Evolutionary conservation across 2,797 vertebrate genomes (phyloP).

Genomic region (Petrocephalus sullivani): DNA sequence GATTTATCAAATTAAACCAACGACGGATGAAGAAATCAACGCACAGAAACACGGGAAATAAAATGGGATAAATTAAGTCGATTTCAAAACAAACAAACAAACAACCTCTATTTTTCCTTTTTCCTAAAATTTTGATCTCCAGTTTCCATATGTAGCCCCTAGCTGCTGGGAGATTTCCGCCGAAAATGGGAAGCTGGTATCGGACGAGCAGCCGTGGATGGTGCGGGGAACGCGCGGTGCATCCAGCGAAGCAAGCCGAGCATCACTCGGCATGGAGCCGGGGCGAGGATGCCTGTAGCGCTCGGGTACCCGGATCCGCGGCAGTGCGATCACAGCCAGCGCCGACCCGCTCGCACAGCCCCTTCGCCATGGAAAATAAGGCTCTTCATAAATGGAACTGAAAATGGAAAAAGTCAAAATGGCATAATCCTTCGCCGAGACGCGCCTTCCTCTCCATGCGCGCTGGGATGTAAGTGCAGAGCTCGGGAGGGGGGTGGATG

Average conservation of each 20-base stretch:
- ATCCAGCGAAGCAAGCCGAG: slow-evolving; percentile 60
- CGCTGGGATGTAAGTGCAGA: slow-evolving; percentile 45
- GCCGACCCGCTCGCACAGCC: slow-evolving; percentile 54
- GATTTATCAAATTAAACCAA: slow-evolving; percentile 47
- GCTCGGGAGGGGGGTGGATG: slow-evolving; percentile 24
- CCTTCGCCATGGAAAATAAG: slow-evolving; percentile 63
- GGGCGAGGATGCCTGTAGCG: slow-evolving; percentile 47
- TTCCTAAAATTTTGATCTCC: slow-evolving; percentile 75
- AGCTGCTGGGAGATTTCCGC: slow-evolving; percentile 61
- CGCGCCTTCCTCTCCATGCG: slow-evolving; percentile 33
- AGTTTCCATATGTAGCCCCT: slow-evolving; percentile 74
- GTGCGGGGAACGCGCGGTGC: slow-evolving; percentile 60
- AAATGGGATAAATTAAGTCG: slow-evolving; percentile 36
- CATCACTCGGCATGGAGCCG: slow-evolving; percentile 69
- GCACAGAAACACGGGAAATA: slow-evolving; percentile 34
- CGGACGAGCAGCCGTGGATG: slow-evolving; percentile 56
- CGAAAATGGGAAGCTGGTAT: slow-evolving; percentile 64
- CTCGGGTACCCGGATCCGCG: slow-evolving; percentile 57
- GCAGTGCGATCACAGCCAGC: slow-evolving; percentile 51
- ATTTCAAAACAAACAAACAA: slow-evolving; percentile 25
- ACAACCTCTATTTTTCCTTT: slow-evolving; percentile 59
- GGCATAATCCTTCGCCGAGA: slow-evolving; percentile 40
- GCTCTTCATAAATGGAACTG: slow-evolving; percentile 27
- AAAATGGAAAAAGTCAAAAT: slow-evolving; percentile 34
- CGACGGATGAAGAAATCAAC: slow-evolving; percentile 47